Evolutionary conservation across 2,797 vertebrate species (phyloP).

Genomic region (Halcyon smyrnensis): DNA sequence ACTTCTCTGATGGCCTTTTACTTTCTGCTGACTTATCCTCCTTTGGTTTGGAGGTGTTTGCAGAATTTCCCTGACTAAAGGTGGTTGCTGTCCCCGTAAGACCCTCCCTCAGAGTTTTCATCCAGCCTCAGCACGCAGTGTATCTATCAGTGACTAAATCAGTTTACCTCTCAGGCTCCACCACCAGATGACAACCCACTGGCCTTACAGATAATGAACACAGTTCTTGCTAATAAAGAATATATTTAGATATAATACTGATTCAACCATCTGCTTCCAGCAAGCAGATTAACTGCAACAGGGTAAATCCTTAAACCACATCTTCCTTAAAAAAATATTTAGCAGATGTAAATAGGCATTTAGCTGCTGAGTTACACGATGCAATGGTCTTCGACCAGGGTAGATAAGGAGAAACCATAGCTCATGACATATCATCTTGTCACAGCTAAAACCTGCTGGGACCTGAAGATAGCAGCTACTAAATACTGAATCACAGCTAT

Average conservation of each 20-base stretch:
- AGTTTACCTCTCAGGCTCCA: neutral
- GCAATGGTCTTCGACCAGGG: neutral
- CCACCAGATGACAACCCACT: neutral
- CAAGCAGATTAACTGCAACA: neutral
- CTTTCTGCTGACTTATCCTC: neutral
- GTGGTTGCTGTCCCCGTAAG: fast-evolving
- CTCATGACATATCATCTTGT: neutral
- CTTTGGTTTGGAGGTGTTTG: neutral
- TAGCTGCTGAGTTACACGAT: neutral
- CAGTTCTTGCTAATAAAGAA: neutral
- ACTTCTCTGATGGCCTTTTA: neutral
- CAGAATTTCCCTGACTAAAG: neutral
- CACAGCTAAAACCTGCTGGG: neutral
- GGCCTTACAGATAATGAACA: neutral
- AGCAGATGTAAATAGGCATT: neutral
- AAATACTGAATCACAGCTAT: neutral
- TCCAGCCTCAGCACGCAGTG: neutral
- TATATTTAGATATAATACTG: neutral
- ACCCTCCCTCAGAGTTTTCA: neutral
- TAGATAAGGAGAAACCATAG: neutral
- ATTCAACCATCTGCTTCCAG: neutral
- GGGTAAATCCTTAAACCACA: neutral
- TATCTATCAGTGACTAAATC: neutral
- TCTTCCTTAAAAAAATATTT: neutral
- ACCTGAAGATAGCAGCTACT: neutral